A percentile compares a stretch with the other conserved stretches of the same genome.
Evolutionary conservation across 2,888 invertebrate genomes (phyloP).

Genomic region (Eremobia ochroleuca): DNA sequence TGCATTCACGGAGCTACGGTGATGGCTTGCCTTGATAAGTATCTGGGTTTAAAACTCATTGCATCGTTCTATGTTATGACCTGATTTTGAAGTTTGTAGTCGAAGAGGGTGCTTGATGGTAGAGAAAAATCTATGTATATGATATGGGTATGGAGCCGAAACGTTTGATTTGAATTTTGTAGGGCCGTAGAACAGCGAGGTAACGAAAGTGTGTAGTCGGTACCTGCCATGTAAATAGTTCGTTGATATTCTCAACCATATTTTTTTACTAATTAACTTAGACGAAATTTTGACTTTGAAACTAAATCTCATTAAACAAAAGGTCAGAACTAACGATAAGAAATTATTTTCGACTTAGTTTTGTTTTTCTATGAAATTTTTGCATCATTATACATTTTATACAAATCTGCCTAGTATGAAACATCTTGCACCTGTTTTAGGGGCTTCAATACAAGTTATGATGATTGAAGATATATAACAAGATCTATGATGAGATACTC

Average conservation of each 20-base stretch:
- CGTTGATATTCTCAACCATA: neutral
- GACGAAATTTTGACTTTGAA: neutral
- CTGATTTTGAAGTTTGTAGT: conserved; percentile 10
- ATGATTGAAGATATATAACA: neutral
- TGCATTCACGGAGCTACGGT: conserved; percentile 55
- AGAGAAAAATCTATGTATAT: neutral
- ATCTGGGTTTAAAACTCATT: conserved; percentile 52
- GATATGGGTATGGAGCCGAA: too few relatives aligned
- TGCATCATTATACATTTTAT: neutral
- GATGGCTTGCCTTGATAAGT: conserved; percentile 59
- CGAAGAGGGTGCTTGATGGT: neutral
- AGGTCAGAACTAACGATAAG: neutral
- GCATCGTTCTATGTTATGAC: conserved; percentile 41
- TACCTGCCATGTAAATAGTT: neutral
- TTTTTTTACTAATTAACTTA: neutral
- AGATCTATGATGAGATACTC: too few relatives aligned
- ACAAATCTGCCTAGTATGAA: neutral
- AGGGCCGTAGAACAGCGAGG: neutral
- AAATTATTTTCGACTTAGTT: neutral
- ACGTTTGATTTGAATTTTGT: neutral
- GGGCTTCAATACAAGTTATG: neutral
- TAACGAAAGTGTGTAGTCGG: neutral
- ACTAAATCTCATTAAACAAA: neutral
- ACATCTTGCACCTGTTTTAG: neutral
- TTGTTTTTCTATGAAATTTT: neutral